A percentile compares a stretch with the other conserved stretches of the same genome.
Evolutionary conservation across 2,113 vertebrate species (phyloP).

Genomic region (Hemichromis elongatus): DNA sequence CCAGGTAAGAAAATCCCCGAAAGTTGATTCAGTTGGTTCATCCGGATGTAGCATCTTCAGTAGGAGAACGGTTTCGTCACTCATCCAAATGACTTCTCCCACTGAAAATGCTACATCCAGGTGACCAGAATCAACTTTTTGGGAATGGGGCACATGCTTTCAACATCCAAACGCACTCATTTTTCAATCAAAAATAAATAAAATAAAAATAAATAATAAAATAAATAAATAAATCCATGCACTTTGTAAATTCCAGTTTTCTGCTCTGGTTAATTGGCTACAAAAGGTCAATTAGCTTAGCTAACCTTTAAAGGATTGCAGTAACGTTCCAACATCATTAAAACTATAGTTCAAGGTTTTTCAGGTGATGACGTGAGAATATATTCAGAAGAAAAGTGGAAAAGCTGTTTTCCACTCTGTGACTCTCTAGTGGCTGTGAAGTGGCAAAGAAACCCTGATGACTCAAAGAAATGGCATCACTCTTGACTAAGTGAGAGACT

Average conservation of each 20-base stretch:
- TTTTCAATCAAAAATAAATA: not conserved
- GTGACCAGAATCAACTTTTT: not conserved
- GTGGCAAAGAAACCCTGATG: conserved; percentile 16
- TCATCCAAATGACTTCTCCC: not conserved
- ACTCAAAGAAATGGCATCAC: conserved; percentile 21
- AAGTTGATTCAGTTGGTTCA: not conserved
- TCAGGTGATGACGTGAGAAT: conserved; percentile 13
- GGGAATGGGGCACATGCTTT: not conserved
- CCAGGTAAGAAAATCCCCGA: not conserved
- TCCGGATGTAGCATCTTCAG: not conserved
- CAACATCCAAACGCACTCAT: not conserved
- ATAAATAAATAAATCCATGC: not conserved
- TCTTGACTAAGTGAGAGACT: conserved; percentile 39
- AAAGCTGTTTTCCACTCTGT: conserved; percentile 27
- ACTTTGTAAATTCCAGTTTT: not conserved
- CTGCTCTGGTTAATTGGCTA: conserved; percentile 6
- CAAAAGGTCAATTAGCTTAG: not conserved
- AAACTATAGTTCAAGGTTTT: conserved; percentile 8
- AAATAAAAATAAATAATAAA: not conserved
- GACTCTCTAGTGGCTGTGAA: conserved; percentile 18
- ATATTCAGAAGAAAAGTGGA: conserved; percentile 3
- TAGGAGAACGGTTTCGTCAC: not conserved
- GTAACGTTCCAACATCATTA: conserved; percentile 1
- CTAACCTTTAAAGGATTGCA: conserved; percentile 4
- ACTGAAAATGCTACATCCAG: not conserved